These are phyloP conservation scores for Formica exsecta DNA, from an alignment of 1,140 invertebrate genomes.

Conservation along the genomic window DNA sequence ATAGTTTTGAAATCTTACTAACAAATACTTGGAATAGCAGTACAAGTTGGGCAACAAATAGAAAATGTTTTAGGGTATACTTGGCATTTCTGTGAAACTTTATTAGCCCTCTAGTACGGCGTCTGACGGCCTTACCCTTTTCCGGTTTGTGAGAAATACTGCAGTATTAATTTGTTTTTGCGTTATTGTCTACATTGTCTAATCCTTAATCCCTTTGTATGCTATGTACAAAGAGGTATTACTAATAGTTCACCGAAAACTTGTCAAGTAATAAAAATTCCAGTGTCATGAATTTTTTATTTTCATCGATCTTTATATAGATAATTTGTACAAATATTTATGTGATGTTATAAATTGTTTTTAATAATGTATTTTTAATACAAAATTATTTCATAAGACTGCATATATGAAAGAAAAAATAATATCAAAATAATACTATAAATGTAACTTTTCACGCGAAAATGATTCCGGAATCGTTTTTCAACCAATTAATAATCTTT, in stretches of 20 bases:
- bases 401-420: neutral
- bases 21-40: neutral
- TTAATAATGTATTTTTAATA: neutral
- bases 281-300: neutral
- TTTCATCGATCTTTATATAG: neutral
- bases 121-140: too few species aligned
- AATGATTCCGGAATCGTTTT: too few species aligned
- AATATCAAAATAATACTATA: neutral
- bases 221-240: neutral
- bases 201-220: neutral
- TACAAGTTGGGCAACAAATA: neutral
- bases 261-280: conserved; percentile 4
- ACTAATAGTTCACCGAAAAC: neutral
- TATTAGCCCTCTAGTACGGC: neutral
- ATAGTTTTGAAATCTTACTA: neutral
- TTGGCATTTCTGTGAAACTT: neutral
- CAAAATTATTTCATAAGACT: neutral
- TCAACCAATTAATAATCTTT: neutral
- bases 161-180: too few species aligned
- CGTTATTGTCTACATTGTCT: neutral
- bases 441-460: neutral
- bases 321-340: neutral
- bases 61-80: neutral
- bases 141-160: too few species aligned
- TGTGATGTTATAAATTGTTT: neutral